Conservation (phyloP, 2,888 invertebrate species). For the Eucera pruinosa region DNA sequence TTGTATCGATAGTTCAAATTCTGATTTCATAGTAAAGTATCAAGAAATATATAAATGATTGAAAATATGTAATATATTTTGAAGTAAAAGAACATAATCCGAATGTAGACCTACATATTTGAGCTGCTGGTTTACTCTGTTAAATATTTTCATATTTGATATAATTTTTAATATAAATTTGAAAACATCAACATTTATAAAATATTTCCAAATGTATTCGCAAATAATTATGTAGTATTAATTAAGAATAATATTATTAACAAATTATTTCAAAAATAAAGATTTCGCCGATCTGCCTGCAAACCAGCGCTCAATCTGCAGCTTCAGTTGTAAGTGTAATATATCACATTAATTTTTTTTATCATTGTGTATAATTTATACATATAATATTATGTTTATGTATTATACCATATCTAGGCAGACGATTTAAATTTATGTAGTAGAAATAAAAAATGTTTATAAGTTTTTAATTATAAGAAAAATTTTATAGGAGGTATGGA, state of each 20-base stretch:
- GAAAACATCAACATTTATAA: constrained; percentile 17
- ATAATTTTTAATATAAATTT: not conserved
- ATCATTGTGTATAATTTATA: constrained; percentile 64
- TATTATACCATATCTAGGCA: constrained; percentile 46
- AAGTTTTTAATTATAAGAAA: constrained; percentile 41
- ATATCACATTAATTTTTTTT: constrained; percentile 69
- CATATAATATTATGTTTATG: constrained; percentile 59
- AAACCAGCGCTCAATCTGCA: constrained; percentile 72
- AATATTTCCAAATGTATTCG: constrained; percentile 8
- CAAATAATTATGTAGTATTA: constrained; percentile 12
- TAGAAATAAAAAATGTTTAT: constrained; percentile 25
- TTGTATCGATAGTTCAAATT: not conserved
- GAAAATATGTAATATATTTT: no score
- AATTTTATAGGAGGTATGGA: constrained; percentile 34
- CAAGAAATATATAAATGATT: no score
- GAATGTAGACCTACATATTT: constrained; percentile 52
- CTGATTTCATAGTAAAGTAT: no score
- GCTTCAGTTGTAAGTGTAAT: constrained; percentile 66
- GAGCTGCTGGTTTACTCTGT: constrained; percentile 66
- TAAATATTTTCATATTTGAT: constrained; percentile 6
- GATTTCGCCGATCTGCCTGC: constrained; percentile 70
- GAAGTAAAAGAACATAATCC: constrained; percentile 63
- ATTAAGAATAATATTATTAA: constrained; percentile 4
- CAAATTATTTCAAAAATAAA: constrained; percentile 22
- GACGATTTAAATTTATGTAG: constrained; percentile 57